Evolutionary conservation across 2,113 vertebrate genomes (phyloP).

Genomic region (Gymnobelideus leadbeateri): DNA sequence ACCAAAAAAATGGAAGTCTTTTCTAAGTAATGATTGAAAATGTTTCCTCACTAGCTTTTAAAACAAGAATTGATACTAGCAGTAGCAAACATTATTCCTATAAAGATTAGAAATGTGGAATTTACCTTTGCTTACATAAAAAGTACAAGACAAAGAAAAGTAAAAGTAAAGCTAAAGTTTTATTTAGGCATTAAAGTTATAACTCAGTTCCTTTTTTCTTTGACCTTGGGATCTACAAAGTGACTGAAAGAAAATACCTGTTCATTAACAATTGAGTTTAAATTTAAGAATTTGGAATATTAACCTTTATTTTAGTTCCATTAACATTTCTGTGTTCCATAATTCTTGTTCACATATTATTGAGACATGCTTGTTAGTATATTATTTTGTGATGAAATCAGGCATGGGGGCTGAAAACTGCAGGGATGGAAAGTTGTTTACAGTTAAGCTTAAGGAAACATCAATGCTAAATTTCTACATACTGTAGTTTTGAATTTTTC

Average conservation of each 20-base stretch:
- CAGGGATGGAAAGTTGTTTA: constrained; percentile 28
- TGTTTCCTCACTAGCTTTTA: not conserved
- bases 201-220: constrained; percentile 1
- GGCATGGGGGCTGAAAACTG: not conserved
- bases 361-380: constrained; percentile 8
- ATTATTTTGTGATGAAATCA: constrained; percentile 24
- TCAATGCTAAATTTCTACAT: not conserved
- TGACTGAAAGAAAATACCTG: not conserved
- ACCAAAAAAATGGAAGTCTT: not conserved
- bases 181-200: not conserved
- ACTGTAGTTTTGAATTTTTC: constrained; percentile 25
- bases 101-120: constrained; percentile 23
- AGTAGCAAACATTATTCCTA: constrained; percentile 30
- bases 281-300: constrained; percentile 27
- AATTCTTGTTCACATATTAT: not conserved
- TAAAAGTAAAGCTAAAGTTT: not conserved
- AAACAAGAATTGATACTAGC: not conserved
- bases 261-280: constrained; percentile 20
- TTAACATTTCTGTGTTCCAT: not conserved
- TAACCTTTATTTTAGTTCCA: constrained; percentile 25
- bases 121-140: not conserved
- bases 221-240: constrained; percentile 29
- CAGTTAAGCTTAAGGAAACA: constrained; percentile 3
- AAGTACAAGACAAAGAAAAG: not conserved
- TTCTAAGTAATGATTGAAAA: not conserved